Base-by-base conservation (phyloP, 2,797 vertebrate species). In the Pithecia hirsuta region DNA sequence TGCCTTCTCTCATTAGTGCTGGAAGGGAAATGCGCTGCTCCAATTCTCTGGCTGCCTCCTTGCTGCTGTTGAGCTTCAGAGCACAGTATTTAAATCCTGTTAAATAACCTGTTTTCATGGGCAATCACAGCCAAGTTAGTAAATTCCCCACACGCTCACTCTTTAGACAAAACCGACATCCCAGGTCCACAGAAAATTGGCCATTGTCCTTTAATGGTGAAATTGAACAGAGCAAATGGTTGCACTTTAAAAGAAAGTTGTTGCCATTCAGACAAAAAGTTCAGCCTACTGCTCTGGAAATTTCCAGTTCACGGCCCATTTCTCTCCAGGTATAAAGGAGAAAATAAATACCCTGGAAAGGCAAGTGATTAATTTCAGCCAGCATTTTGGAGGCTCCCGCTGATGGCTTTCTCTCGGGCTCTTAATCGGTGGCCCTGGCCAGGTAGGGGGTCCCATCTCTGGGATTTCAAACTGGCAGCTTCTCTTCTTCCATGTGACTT, bases 321-420 rank as follows among this genome's bases (percentile, higher is more conserved):
- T 98, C 97, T 96, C 97, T 78, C 64, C 96, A 97, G 97, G 97
- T 96, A 92, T 79, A 96, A 98, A 98, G 83, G 76, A 96, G 97
- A 93, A 97, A 98, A 97, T 96, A 97, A 97, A 98, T 89, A 95
- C 82, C 80, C 80, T 96, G 39, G 57, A 57, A 44, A 97, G 86
- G 39, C 64, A 22, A 88, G 93, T 59, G 93, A 97, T 96, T 98
- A 94, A 98, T 97, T 97, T 95, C 96, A 84, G 92, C 52, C 84
- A 61, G 72, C 67, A 15, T 90, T 93, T 82, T 41, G 2, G 39
- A 75, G 80, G n/a, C 44, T 79, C 96, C 86, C 22, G 80, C 93
- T 74, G 89, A 36, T 30, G 81, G 76, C 92, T 76, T 91, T 55
- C 91, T 96, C 74, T 90, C 0, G 8, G 72, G 91, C 55, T 93